These are phyloP conservation scores for Lissonota sp. DNA, from an alignment of 2,888 invertebrate species.

Conservation along the genomic window DNA sequence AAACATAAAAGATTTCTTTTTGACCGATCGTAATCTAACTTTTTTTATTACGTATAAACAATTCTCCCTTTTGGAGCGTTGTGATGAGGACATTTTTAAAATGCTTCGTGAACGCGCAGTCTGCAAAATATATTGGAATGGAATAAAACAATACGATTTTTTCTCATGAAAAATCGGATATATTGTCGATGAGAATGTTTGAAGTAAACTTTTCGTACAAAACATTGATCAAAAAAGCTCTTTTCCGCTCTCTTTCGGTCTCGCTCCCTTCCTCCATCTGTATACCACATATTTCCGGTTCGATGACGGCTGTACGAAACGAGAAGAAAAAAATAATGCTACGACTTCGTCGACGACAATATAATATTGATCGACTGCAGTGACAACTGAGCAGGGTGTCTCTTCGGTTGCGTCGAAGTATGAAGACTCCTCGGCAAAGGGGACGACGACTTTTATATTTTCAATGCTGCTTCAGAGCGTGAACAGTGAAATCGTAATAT, in stretches of 20 bases:
- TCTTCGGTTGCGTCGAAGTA: conserved; percentile 29
- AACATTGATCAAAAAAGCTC: background rate
- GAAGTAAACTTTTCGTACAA: background rate
- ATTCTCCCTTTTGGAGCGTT: no score
- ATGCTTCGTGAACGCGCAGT: no score
- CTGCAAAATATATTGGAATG: no score
- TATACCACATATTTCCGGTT: conserved; percentile 42
- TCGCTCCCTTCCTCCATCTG: background rate
- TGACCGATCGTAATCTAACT: no score
- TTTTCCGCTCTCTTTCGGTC: background rate
- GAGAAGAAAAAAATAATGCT: conserved; percentile 23
- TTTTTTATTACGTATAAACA: no score
- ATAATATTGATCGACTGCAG: conserved; percentile 62
- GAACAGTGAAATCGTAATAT: conserved; percentile 23
- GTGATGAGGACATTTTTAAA: no score
- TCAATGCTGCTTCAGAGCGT: conserved; percentile 36
- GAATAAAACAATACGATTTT: no score
- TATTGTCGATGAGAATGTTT: background rate
- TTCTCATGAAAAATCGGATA: background rate
- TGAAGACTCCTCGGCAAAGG: conserved; percentile 26
- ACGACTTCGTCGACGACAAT: conserved; percentile 37
- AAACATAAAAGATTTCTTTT: no score
- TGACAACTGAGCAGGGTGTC: conserved; percentile 23
- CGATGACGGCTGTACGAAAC: conserved; percentile 47
- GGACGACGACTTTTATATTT: conserved; percentile 50